Base-by-base conservation (phyloP, 2,113 vertebrate genomes). In the Pavo muticus region DNA sequence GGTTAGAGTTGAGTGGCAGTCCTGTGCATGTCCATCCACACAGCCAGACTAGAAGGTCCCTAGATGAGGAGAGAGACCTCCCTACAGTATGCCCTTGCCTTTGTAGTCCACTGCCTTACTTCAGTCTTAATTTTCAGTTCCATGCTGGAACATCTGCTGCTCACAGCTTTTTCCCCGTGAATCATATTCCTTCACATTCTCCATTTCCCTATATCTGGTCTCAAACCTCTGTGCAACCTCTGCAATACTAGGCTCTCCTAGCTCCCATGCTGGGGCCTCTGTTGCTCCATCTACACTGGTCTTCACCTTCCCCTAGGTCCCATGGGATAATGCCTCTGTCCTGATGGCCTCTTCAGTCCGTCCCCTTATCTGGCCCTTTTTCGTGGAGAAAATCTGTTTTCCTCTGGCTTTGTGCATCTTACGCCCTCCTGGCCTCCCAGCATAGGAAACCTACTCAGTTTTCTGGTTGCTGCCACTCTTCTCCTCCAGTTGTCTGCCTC, bases 321-420 rank as follows among this genome's bases (percentile, higher is more conserved):
- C 15, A 9, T 11, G 27, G 20, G 15, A 40, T 84, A 11, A 14
- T 42, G 69, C 25, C 23, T 10, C 76, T 1, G 0, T 77, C 39
- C 37, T 1, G 0, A 40, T 1, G 1, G 11, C 29, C 39, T 68
- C 37, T 54, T 54, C 27, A 35, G 29, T 61, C 80, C 3, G 0
- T 77, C 20, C 48, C 71, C 40, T 87, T 65, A 25, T 5, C 30
- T 59, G 27, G 4, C 14, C 7, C 2, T 59, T 79, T 81, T 48
- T 78, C 11, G 44, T 40, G 47, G 60, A 68, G 70, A 35, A 81
- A 45, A 30, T 7, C 6, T 10, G 1, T 71, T 81, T 70, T 40
- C 12, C n/a, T 81, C 37, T 37, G 48, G 21, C 19, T 69, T 72
- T 73, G 42, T 52, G 39, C 48, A 11, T 2, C 69, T 91, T 80